Evolutionary conservation across 2,797 vertebrate species (phyloP).

Genomic region (Anabas testudineus): DNA sequence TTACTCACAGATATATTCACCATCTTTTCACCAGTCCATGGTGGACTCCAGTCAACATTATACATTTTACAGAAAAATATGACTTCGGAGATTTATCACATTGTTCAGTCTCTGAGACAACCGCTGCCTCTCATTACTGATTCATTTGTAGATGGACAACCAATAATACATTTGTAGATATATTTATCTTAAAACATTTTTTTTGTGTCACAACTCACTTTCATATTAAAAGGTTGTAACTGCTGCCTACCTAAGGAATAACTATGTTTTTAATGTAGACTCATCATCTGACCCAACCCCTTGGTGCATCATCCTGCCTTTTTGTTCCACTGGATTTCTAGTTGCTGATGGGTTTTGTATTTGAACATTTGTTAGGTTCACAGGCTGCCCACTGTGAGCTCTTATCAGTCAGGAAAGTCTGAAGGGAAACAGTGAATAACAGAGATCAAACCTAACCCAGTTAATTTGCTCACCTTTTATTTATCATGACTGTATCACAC

Average conservation of each 20-base stretch:
- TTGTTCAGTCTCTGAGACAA: conserved; percentile 22
- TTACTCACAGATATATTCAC: too few species aligned
- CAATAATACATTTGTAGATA: not conserved
- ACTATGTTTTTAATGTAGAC: not conserved
- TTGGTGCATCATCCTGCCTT: not conserved
- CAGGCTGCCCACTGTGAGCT: conserved; percentile 18
- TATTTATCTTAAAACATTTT: too few species aligned
- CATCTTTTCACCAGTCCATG: too few species aligned
- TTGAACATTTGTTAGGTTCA: conserved; percentile 1
- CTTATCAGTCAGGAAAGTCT: conserved; percentile 35
- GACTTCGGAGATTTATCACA: conserved; percentile 23
- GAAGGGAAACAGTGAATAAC: not conserved
- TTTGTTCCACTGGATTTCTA: not conserved
- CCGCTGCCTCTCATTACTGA: conserved; percentile 20
- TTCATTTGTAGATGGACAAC: conserved; percentile 12
- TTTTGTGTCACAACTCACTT: too few species aligned
- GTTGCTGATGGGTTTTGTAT: not conserved
- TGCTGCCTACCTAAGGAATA: too few species aligned
- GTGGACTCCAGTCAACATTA: too few species aligned
- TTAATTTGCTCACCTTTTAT: conserved; percentile 38
- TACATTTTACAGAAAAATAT: too few species aligned
- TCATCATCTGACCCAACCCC: not conserved
- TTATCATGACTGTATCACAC: conserved; percentile 18
- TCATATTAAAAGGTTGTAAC: too few species aligned
- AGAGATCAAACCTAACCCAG: conserved; percentile 14